Evolutionary conservation across 2,797 vertebrate genomes (phyloP), one percentile per base, ranked within the genome.

Genomic region (Notolabrus celidotus): DNA sequence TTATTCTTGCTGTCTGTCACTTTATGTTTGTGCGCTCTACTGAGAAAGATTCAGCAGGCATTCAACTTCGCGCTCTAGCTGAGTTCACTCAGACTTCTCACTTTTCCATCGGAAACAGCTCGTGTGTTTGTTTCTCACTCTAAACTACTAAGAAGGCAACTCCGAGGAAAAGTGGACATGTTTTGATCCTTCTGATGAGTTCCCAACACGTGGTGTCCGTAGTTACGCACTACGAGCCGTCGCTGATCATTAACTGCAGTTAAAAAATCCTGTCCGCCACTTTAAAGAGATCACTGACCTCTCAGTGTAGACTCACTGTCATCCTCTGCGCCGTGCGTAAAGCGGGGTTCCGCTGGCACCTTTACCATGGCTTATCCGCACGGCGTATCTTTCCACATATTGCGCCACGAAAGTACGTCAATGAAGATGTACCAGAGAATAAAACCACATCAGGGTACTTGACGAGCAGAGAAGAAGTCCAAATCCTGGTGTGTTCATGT

Each of bases 321-420:
- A 33, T 16, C 34, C 16, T 29, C 20, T 43, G 0, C 25, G 57
- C 14, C 16, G 34, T 59, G 73, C 62, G 56, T 38, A 64, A 33
- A 64, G 36, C 9, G 3, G 17, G 29, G 6, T n/a, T 5, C 27
- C 5, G 36, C 16, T 22, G 23, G 14, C 14, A 71, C 5, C 27
- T 7, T 60, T 39, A 61, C 33, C 43, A 38, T 33, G 0, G 53
- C 54, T 71, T 77, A 84, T 86, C 84, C 82, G 79, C 77, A 77
- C 55, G 29, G 11, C 17, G 15, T 4, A 29, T 55, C 42, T 39
- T 14, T 23, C 4, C 31, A 23, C 27, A 19, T 3, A 7, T 2
- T 51, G 11, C 45, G 17, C 46, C 10, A 58, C 10, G 11, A 12
- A 20, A 11, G n/a, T 42, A 5, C 10, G 15, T 6, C 41, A 41